Base-by-base conservation (phyloP, 1,140 invertebrate genomes). In the Ptiloglossa arizonensis region DNA sequence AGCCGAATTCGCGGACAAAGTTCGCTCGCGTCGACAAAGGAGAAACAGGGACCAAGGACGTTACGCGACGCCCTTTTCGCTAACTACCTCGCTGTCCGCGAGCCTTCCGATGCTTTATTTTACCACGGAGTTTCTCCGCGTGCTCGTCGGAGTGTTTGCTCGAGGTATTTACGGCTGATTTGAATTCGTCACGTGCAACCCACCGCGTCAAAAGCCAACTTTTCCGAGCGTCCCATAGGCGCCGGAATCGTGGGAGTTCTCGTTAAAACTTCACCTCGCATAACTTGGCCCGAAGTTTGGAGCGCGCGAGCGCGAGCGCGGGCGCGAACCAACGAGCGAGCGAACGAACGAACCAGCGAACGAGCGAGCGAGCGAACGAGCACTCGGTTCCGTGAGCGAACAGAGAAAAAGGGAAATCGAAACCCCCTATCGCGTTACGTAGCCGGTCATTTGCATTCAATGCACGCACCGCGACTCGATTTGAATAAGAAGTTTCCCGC, bases 131-230 rank as follows among this genome's bases (percentile, higher is more conserved):
- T 87, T 85, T 68, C 62, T 38, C 56, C 69, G 15, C 27, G 15
- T 44, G 17, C 54, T 46, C 48, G 41, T 41, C 67, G 59, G 80
- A 79, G 79, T 89, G 86, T 89, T 89, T 89, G 87, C 78, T 78
- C 75, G 85, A 83, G 84, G 83, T 89, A 87, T 89, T 89, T 89
- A 88, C 85, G 75, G 81, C 87, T 89, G 86, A 88, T 89, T 89
- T 87, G 87, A 89, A 89, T 88, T 90, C 85, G 87, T 76, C 82
- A 81, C 82, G 81, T 80, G 87, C 83, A 82, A 83, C 71, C 82
- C 48, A 60, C 54, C 79, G 66, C 79, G 81, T 82, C 82, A 85
- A 83, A 85, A 83, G 81, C 80, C 79, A 86, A 86, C 86, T 86
- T 87, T 83, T 81, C 78, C 46, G 52, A 54, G 69, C 68, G 54